Base-by-base conservation (phyloP, 2,888 invertebrate species). In the Arenicola marina region DNA sequence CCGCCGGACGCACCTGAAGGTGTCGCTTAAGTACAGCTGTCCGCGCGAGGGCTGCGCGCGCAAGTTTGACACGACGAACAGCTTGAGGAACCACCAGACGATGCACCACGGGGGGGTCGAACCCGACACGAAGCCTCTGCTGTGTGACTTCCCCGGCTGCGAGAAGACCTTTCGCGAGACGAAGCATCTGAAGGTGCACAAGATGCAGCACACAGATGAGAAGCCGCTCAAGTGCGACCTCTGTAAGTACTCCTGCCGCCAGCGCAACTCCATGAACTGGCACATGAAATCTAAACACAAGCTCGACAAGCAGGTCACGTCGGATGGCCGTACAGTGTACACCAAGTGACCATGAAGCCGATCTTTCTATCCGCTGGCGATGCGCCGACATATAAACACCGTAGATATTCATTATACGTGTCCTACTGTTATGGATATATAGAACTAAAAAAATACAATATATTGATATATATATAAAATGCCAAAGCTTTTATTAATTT, bases 221-320 rank as follows among this genome's bases (percentile, higher is more conserved):
- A 62, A 63, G 29, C 73, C 73, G 1, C 61, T 72, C 15, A 56
- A 63, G n/a, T 73, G 73, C 54, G 45, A 56, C 34, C 56, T 67
- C 24, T 73, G 73, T 61, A 46, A 63, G 2, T 73, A 73, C 46
- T 60, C 66, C 0, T 73, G 73, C 45, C 61, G 68, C 2, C 73
- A 73, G 62, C 58, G 71, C 43, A 73, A 70, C 64, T 70, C 70
- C 4, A 68, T 73, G 70, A 71, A 73, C 63, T 73, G 73, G 73
- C 73, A 73, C 63, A 73, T 73, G 73, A 73, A 72, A 66, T 63
- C 67, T 1, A 73, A 69, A 55, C 73, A 73, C 57, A 56, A 56
- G 2, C 61, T 56, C 46, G 63, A 69, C 11, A 72, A 72, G 45
- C 57, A 58, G 43, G 67, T 71, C 46, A 57, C 70, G 1, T 29